These are phyloP conservation scores for Sprattus sprattus DNA, from an alignment of 2,113 vertebrate species.

Conservation along the genomic window DNA sequence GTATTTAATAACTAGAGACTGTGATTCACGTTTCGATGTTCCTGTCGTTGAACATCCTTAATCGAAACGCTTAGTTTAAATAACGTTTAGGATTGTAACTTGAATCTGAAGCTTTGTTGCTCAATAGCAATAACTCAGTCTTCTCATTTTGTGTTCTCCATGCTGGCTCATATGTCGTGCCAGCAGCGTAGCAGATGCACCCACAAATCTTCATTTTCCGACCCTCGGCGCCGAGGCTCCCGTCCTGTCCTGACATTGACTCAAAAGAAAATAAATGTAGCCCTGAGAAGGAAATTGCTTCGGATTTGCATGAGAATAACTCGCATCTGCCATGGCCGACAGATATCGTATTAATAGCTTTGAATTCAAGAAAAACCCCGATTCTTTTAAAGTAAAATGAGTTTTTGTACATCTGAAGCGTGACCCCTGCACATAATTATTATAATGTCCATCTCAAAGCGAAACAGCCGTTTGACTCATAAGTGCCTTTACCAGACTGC, in stretches of 20 bases:
- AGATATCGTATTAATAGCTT: slow-evolving; percentile 64
- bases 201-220: slow-evolving; percentile 66
- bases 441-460: slow-evolving; percentile 62
- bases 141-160: slow-evolving; percentile 21
- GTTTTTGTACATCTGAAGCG: slow-evolving; percentile 46
- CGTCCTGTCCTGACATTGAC: slow-evolving; percentile 55
- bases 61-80: not conserved
- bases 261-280: slow-evolving; percentile 69
- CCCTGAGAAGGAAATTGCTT: slow-evolving; percentile 65
- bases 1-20: not conserved
- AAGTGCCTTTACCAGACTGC: slow-evolving; percentile 45
- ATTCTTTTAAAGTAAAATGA: slow-evolving; percentile 52
- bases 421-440: slow-evolving; percentile 62
- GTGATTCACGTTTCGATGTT: not conserved
- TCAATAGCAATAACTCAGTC: slow-evolving; percentile 45
- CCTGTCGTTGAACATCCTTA: not conserved
- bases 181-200: slow-evolving; percentile 58
- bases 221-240: slow-evolving; percentile 45
- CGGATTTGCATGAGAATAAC: slow-evolving; percentile 75
- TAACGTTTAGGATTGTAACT: not conserved
- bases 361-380: slow-evolving; percentile 54
- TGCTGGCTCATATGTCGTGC: slow-evolving; percentile 53
- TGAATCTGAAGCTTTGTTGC: slow-evolving; percentile 28
- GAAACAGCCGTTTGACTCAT: slow-evolving; percentile 54
- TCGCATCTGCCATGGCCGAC: slow-evolving; percentile 66